Percentiles rank a stretch among this genome's conserved stretches.
phyloP scores from a whole-genome alignment of 1,140 invertebrate genomes.

The Araneus ventricosus region DNA sequence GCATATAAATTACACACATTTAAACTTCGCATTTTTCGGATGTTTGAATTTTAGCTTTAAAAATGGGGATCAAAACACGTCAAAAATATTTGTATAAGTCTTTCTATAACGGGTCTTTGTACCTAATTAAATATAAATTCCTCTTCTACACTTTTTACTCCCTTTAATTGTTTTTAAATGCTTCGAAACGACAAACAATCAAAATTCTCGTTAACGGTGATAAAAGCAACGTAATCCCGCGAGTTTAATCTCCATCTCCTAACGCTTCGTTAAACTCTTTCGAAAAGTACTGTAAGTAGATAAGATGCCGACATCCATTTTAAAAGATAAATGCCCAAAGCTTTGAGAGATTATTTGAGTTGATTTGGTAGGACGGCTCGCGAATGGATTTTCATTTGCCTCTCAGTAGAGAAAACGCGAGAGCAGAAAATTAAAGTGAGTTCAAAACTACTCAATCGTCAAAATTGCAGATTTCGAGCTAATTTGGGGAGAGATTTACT shows the following conservation, averaged over 20 bases:
- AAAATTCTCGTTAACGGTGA: constrained; percentile 49
- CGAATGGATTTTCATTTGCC: not conserved
- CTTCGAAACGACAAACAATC: constrained; percentile 17
- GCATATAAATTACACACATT: no score
- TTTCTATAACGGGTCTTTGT: no score
- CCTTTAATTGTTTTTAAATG: constrained; percentile 25
- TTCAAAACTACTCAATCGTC: constrained; percentile 12
- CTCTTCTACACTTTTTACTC: not conserved
- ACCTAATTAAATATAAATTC: not conserved
- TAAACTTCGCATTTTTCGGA: no score
- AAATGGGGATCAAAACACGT: no score
- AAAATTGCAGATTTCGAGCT: not conserved
- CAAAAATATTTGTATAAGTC: no score
- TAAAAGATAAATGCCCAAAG: constrained; percentile 57
- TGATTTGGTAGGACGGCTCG: constrained; percentile 6
- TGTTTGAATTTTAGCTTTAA: no score
- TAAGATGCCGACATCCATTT: constrained; percentile 62
- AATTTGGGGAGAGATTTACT: constrained; percentile 1
- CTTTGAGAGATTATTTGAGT: constrained; percentile 46
- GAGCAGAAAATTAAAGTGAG: not conserved
- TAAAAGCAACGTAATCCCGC: constrained; percentile 47
- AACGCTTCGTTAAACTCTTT: constrained; percentile 66
- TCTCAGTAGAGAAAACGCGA: not conserved
- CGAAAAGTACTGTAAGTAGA: constrained; percentile 58
- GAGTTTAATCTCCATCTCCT: constrained; percentile 45